These are phyloP conservation scores for Sminthurinus signatus DNA, from an alignment of 1,140 invertebrate genomes.

Conservation along the genomic window DNA sequence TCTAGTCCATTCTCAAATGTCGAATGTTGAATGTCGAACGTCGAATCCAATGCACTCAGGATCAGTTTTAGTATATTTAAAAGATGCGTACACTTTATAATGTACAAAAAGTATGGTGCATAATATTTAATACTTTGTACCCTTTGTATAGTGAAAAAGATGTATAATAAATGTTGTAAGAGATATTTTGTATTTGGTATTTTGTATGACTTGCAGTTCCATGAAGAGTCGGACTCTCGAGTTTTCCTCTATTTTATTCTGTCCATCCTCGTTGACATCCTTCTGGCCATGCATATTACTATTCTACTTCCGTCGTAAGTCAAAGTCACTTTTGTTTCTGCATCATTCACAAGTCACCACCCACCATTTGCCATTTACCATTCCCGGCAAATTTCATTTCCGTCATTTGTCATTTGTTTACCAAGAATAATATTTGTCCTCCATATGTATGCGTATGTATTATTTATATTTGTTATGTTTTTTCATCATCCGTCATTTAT, in stretches of 20 bases:
- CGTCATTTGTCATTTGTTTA: background rate
- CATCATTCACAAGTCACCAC: too few species aligned
- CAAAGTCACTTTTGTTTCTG: too few species aligned
- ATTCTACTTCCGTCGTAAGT: constrained; percentile 10
- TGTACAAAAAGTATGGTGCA: too few species aligned
- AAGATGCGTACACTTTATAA: too few species aligned
- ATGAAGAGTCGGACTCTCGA: constrained; percentile 22
- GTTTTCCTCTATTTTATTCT: constrained; percentile 19
- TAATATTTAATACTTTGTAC: too few species aligned
- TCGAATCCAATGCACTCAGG: background rate
- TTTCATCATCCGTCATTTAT: too few species aligned
- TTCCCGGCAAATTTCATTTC: background rate
- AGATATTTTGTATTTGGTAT: too few species aligned
- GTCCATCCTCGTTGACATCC: constrained; percentile 20
- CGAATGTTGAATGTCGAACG: too few species aligned
- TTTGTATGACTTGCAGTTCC: constrained; percentile 17
- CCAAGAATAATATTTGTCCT: background rate
- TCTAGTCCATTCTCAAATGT: too few species aligned
- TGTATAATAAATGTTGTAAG: too few species aligned
- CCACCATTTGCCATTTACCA: background rate
- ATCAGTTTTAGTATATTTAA: background rate
- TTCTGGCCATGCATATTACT: constrained; percentile 8
- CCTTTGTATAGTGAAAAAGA: too few species aligned
- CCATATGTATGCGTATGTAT: too few species aligned
- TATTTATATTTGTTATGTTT: background rate